Percentiles rank a stretch among this genome's conserved stretches.
Evolutionary conservation across 2,113 vertebrate species (phyloP).

Genomic region (Anoplopoma fimbria): DNA sequence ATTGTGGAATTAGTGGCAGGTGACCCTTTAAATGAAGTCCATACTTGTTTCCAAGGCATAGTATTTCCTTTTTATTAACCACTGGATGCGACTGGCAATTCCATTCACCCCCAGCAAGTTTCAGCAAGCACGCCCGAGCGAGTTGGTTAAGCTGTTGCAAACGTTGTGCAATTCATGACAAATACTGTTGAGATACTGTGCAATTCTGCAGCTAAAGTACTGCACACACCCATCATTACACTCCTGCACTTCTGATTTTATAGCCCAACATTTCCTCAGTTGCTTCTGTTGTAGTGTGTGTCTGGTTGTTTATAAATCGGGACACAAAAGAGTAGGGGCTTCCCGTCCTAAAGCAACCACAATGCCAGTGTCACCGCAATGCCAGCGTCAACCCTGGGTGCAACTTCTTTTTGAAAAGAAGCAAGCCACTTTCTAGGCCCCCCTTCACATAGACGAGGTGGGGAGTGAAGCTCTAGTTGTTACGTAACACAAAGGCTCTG

Average conservation of each 20-base stretch:
- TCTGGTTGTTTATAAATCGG: background rate
- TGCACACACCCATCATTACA: conserved; percentile 37
- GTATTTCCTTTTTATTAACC: background rate
- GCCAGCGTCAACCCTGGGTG: background rate
- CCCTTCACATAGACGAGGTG: background rate
- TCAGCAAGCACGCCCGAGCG: conserved; percentile 28
- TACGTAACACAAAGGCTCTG: conserved; percentile 57
- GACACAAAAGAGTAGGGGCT: background rate
- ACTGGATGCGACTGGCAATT: background rate
- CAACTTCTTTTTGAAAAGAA: conserved; percentile 23
- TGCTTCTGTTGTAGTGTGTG: conserved; percentile 9
- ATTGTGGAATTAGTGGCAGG: background rate
- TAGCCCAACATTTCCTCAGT: conserved; percentile 7
- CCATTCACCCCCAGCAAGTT: conserved; percentile 38
- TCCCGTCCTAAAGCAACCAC: conserved; percentile 17
- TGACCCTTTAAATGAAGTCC: background rate
- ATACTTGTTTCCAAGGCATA: background rate
- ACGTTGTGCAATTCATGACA: conserved; percentile 53
- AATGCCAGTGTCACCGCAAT: no score
- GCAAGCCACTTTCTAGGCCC: background rate
- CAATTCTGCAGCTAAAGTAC: conserved; percentile 29
- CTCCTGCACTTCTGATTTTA: background rate
- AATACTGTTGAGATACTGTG: conserved; percentile 15
- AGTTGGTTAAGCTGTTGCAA: conserved; percentile 22
- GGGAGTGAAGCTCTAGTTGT: conserved; percentile 36